These are phyloP conservation scores for Cyprinella venusta DNA, from an alignment of 2,797 vertebrate genomes.

Conservation along the genomic window DNA sequence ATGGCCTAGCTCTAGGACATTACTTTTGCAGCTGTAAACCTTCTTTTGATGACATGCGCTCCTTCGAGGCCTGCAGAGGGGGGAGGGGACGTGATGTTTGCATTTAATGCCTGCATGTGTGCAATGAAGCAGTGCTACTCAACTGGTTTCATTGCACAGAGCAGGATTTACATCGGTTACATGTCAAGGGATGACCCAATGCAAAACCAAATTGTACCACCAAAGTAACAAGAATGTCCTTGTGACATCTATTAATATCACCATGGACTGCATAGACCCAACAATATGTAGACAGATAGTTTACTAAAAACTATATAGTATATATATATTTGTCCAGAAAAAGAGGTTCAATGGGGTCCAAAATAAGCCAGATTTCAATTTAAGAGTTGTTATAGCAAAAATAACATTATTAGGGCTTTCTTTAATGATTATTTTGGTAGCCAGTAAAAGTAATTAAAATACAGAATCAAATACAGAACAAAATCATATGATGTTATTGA, in stretches of 20 bases:
- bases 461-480: no score
- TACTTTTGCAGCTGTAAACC: slow-evolving; percentile 59
- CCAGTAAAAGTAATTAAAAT: no score
- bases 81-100: background rate
- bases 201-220: background rate
- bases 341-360: background rate
- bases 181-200: background rate
- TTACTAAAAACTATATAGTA: background rate
- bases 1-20: slow-evolving; percentile 64
- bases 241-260: background rate
- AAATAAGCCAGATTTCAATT: background rate
- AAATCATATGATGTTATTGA: no score
- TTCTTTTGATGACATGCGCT: slow-evolving; percentile 58
- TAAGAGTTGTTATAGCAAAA: background rate
- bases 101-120: background rate
- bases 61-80: background rate
- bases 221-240: background rate
- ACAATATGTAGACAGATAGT: background rate
- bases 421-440: no score
- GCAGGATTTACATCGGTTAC: background rate
- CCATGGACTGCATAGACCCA: background rate
- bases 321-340: no score
- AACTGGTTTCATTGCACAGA: background rate
- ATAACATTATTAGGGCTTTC: background rate
- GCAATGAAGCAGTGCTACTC: background rate